phyloP scores from a whole-genome alignment of 2,888 invertebrate genomes.

The Eupeodes latifasciatus region DNA sequence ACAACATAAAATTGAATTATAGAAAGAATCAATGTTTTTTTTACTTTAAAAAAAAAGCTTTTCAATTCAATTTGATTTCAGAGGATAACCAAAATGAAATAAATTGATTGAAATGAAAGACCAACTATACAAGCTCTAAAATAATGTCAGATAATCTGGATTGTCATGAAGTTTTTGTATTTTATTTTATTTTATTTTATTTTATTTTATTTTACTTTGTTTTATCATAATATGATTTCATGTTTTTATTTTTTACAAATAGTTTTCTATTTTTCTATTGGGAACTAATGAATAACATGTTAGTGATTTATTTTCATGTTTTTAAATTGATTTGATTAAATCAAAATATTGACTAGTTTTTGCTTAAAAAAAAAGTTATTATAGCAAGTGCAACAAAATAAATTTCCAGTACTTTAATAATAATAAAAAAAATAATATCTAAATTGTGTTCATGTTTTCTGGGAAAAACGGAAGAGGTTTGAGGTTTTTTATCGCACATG shows the following conservation, averaged over 20 bases:
- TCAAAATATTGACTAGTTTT: background rate
- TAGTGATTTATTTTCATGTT: background rate
- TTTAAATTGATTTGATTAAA: background rate
- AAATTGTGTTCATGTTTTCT: background rate
- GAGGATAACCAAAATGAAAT: constrained; percentile 50
- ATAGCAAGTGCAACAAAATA: background rate
- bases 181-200: background rate
- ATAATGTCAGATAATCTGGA: constrained; percentile 18
- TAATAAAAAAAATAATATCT: background rate
- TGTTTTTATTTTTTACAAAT: background rate
- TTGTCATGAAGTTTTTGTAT: background rate
- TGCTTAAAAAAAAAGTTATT: background rate
- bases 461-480: background rate
- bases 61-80: constrained; percentile 55
- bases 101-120: constrained; percentile 57
- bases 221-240: background rate
- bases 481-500: background rate
- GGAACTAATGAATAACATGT: background rate
- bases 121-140: constrained; percentile 1
- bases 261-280: constrained; percentile 3
- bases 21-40: constrained; percentile 37
- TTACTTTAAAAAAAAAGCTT: constrained; percentile 21
- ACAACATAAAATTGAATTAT: constrained; percentile 20
- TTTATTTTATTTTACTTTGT: too few relatives aligned
- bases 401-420: background rate